Evolutionary conservation across 2,797 vertebrate species (phyloP).

Genomic region (Balearica regulorum): DNA sequence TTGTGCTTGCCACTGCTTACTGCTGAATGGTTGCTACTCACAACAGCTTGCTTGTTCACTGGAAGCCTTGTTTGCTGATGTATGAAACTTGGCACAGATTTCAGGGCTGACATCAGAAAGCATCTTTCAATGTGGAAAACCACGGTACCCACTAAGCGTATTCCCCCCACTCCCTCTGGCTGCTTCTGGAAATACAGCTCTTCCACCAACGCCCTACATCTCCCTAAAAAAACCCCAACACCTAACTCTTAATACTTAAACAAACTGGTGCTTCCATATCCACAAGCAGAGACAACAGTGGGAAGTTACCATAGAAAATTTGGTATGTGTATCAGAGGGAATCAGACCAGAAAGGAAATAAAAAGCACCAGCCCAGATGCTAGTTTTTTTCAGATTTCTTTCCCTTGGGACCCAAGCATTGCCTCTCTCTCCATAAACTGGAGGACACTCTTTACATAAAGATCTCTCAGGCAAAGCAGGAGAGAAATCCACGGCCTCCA

Average conservation of each 20-base stretch:
- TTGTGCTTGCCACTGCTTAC: background rate
- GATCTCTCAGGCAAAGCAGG: background rate
- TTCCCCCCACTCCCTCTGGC: background rate
- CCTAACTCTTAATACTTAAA: background rate
- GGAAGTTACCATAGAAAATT: background rate
- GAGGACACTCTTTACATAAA: background rate
- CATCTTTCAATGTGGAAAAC: constrained; percentile 15
- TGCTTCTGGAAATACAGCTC: constrained; percentile 20
- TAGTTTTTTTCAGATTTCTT: background rate
- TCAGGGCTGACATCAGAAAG: background rate
- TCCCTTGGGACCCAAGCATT: background rate
- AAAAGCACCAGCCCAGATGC: background rate
- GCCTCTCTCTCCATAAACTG: background rate
- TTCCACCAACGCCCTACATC: background rate
- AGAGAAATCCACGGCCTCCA: background rate
- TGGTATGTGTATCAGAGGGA: background rate
- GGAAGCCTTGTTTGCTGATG: constrained; percentile 22
- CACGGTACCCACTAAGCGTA: background rate
- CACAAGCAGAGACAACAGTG: background rate
- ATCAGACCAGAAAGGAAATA: constrained; percentile 18
- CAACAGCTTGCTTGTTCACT: constrained; percentile 40
- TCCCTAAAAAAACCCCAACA: background rate
- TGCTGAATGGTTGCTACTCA: constrained; percentile 37
- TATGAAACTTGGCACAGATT: constrained; percentile 21
- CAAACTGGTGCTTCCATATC: background rate